Percentiles rank a stretch among this genome's conserved stretches.
phyloP scores from a whole-genome alignment of 2,797 vertebrate species.

The Perodicticus potto region DNA sequence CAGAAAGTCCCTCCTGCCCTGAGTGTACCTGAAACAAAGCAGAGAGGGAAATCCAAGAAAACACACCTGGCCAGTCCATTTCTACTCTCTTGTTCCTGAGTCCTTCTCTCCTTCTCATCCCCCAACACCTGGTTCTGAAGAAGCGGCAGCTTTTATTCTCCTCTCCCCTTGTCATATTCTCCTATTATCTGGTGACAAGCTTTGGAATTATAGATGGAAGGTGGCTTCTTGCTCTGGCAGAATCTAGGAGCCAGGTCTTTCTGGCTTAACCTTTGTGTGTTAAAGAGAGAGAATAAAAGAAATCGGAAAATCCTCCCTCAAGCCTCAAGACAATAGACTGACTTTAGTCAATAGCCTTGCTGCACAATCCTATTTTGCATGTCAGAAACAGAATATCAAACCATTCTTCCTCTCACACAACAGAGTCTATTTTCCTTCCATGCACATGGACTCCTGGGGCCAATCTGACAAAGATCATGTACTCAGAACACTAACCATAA shows the following conservation, averaged over 20 bases:
- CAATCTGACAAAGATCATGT: not conserved
- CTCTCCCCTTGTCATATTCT: fast-evolving
- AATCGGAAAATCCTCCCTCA: not conserved
- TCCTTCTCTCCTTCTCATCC: not conserved
- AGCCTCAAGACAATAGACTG: not conserved
- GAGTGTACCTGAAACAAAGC: not conserved
- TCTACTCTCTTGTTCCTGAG: not conserved
- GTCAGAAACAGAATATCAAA: not conserved
- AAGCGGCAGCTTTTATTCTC: not conserved
- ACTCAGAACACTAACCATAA: not conserved
- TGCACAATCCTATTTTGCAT: too few species aligned
- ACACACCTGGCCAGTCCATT: fast-evolving
- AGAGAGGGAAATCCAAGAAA: not conserved
- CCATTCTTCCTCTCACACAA: not conserved
- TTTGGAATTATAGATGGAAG: fast-evolving
- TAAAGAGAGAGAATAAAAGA: not conserved
- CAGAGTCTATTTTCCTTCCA: not conserved
- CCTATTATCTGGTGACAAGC: not conserved
- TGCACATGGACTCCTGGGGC: not conserved
- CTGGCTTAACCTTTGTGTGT: not conserved
- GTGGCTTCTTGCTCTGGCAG: not conserved
- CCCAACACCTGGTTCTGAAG: not conserved
- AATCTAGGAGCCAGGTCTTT: not conserved
- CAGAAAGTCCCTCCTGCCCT: not conserved
- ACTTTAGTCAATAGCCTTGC: not conserved